These are phyloP conservation scores for Cotesia glomerata DNA, from an alignment of 1,140 invertebrate species.

Conservation along the genomic window DNA sequence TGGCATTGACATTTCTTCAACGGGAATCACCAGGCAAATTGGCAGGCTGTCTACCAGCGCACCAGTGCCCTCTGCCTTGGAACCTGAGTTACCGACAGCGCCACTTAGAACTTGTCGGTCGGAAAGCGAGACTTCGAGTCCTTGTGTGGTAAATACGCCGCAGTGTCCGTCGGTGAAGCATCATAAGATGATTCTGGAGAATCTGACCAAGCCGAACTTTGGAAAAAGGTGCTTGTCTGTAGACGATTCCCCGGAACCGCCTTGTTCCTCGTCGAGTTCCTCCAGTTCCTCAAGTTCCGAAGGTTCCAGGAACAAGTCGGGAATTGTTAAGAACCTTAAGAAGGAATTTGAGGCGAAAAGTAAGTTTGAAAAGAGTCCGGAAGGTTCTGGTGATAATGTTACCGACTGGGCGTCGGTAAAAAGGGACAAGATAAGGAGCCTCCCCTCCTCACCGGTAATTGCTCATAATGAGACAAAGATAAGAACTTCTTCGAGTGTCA, in stretches of 20 bases:
- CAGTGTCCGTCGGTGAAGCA: constrained; percentile 68
- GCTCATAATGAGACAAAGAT: constrained; percentile 62
- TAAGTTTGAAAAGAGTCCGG: constrained; percentile 51
- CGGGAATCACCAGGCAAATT: constrained; percentile 41
- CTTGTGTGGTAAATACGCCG: constrained; percentile 61
- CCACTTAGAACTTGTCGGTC: constrained; percentile 53
- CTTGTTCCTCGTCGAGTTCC: constrained; percentile 26
- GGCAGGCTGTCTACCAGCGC: constrained; percentile 69
- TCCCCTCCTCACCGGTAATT: constrained; percentile 69
- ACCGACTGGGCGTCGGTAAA: constrained; percentile 38
- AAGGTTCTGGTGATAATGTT: constrained; percentile 45
- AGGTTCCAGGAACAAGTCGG: constrained; percentile 60
- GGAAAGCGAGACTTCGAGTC: constrained; percentile 60
- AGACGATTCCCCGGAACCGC: constrained; percentile 54
- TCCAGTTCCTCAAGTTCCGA: constrained; percentile 39
- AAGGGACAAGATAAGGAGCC: constrained; percentile 57
- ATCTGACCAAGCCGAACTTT: constrained; percentile 57
- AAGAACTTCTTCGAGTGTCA: constrained; percentile 45
- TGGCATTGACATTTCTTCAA: constrained; percentile 53
- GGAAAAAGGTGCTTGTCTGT: constrained; percentile 54
- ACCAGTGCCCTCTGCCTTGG: constrained; percentile 67
- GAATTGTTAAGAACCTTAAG: constrained; percentile 81
- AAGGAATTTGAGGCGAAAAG: constrained; percentile 85
- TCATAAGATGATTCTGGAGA: constrained; percentile 68
- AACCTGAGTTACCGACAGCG: constrained; percentile 53